phyloP scores from a whole-genome alignment of 2,888 invertebrate species.

The Rhimphoctona megacephalus region DNA sequence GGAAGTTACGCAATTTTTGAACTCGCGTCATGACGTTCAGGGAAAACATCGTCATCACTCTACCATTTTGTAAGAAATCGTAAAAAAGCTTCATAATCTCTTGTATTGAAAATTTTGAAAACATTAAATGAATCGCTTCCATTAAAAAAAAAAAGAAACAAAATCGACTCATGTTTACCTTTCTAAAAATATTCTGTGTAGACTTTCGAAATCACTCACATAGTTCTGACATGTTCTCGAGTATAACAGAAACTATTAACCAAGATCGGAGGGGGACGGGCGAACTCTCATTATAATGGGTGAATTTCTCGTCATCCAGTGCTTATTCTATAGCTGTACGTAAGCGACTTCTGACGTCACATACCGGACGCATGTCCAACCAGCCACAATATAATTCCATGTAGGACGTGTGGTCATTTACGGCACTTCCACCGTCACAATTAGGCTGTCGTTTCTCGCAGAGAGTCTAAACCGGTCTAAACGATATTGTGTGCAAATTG shows the following conservation, averaged over 20 bases:
- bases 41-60: too few relatives aligned
- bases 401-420: neutral
- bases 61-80: too few relatives aligned
- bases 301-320: neutral
- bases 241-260: neutral
- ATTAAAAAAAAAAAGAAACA: too few relatives aligned
- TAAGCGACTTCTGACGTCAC: constrained; percentile 19
- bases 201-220: neutral
- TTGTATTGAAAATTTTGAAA: too few relatives aligned
- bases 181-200: too few relatives aligned
- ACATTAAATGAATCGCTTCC: too few relatives aligned
- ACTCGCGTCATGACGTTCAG: too few relatives aligned
- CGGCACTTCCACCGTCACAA: neutral
- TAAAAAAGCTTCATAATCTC: too few relatives aligned
- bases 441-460: neutral
- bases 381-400: constrained; percentile 1
- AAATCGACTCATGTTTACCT: too few relatives aligned
- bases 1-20: too few relatives aligned
- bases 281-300: constrained; percentile 14
- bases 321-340: constrained; percentile 15
- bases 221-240: neutral
- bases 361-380: constrained; percentile 30
- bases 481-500: neutral
- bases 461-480: neutral
- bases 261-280: neutral